A percentile compares a stretch with the other conserved stretches of the same genome.
phyloP scores from a whole-genome alignment of 2,888 invertebrate species.

The Drosophila monieri region DNA sequence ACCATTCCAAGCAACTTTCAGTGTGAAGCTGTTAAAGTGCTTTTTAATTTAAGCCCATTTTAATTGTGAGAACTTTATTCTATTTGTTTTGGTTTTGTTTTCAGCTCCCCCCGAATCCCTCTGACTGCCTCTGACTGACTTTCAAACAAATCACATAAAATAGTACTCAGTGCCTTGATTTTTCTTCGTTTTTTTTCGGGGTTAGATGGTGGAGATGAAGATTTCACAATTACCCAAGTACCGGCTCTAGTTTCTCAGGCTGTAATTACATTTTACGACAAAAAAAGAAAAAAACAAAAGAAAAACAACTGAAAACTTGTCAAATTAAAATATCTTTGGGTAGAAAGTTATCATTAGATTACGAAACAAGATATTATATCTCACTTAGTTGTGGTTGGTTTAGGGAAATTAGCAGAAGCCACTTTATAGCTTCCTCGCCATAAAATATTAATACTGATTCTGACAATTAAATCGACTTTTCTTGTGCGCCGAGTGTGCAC shows the following conservation, averaged over 20 bases:
- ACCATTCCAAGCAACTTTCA: constrained; percentile 3
- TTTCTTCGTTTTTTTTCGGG: background rate
- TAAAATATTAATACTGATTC: constrained; percentile 23
- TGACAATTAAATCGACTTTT: constrained; percentile 11
- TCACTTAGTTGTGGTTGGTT: background rate
- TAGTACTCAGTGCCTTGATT: background rate
- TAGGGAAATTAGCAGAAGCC: background rate
- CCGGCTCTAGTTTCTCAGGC: constrained; percentile 28
- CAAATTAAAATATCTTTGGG: constrained; percentile 28
- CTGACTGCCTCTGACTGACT: background rate
- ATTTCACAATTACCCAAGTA: constrained; percentile 51
- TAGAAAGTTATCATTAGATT: background rate
- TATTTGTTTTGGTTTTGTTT: constrained; percentile 52
- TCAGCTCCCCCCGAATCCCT: background rate
- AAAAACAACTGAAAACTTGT: constrained; percentile 31
- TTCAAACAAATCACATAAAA: constrained; percentile 49
- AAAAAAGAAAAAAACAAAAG: constrained; percentile 58
- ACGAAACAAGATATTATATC: background rate
- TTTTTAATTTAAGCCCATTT: constrained; percentile 77
- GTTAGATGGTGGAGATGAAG: constrained; percentile 34
- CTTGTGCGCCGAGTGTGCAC: constrained; percentile 11
- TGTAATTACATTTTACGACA: constrained; percentile 72
- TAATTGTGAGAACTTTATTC: constrained; percentile 78
- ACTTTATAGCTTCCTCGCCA: constrained; percentile 11
- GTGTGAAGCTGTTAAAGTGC: constrained; percentile 77